Base-by-base conservation (phyloP, 2,888 invertebrate genomes). In the Cheiracanthium punctorium region DNA sequence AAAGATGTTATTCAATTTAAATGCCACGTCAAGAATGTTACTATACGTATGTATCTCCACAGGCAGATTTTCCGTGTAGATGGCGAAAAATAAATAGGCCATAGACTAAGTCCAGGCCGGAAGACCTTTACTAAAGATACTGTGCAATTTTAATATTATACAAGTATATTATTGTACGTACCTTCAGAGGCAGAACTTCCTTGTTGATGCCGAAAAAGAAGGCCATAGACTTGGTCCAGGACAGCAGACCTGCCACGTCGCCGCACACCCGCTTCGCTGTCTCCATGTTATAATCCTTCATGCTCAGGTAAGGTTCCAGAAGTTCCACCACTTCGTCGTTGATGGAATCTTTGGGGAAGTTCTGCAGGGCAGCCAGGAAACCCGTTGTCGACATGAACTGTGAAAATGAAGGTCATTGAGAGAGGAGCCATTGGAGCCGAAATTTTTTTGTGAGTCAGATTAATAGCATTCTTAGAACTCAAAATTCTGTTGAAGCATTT, bases 221-320 rank as follows among this genome's bases (percentile, higher is more conserved):
- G 0, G 95, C 95, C 97, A 97, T 97, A 0, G 97, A 97, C 92
- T 97, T 96, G 0, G 98, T 98, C 98, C 98, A 98, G 0, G 97
- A 97, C 1, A 97, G 92, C 14, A 98, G 93, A 1, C 98, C 98
- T 17, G 98, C 98, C 0, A 98, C 98, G 91, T 98, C 98, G 77
- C 98, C 98, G 91, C 98, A 98, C 4, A 98, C 98, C 88, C 98
- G 93, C 91, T 97, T 95, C 0, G 98, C 98, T 79, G 96, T 97
- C 90, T 98, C 98, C 96, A 98, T 96, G 91, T 96, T 97, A 91
- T 98, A 98, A 92, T 98, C 98, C 90, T 98, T 98, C 97, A 97
- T 97, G 91, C 95, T 95, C 90, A 97, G 96, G 92, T 98, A 98
- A 0, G 98, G 97, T 89, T 95, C 94, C 79, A 98, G 92, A 87